phyloP scores from a whole-genome alignment of 2,888 invertebrate species.

The Tachina grossa region DNA sequence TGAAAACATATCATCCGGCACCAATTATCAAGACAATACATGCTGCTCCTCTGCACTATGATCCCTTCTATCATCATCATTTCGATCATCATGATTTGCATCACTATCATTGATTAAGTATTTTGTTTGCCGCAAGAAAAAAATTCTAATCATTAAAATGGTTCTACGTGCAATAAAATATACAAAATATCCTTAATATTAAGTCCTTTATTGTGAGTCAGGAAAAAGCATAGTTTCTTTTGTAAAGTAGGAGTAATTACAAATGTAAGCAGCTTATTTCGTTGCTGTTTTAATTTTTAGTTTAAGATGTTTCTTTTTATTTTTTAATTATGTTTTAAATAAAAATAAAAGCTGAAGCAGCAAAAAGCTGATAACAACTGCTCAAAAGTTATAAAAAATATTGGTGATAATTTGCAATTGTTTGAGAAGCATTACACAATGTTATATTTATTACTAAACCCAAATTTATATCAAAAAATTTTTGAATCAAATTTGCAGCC shows the following conservation, averaged over 20 bases:
- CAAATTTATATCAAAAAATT: no score
- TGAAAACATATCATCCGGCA: constrained; percentile 79
- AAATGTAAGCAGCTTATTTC: constrained; percentile 25
- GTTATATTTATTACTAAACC: no score
- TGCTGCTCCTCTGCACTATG: constrained; percentile 74
- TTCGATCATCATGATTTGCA: constrained; percentile 75
- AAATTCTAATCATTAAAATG: constrained; percentile 34
- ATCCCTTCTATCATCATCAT: constrained; percentile 78
- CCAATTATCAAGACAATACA: constrained; percentile 80
- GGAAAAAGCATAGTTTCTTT: constrained; percentile 23
- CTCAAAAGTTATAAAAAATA: no score
- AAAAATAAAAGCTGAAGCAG: not conserved
- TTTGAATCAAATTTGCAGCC: no score
- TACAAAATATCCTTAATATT: not conserved
- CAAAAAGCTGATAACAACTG: no score
- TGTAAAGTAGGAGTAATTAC: constrained; percentile 54
- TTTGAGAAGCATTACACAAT: no score
- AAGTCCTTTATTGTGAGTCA: constrained; percentile 8
- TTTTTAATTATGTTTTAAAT: not conserved
- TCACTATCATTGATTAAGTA: constrained; percentile 65
- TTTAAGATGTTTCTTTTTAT: constrained; percentile 10
- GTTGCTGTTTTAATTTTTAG: constrained; percentile 26
- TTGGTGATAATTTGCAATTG: no score
- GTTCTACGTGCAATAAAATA: not conserved
- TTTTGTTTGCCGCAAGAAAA: not conserved